Base-by-base conservation (phyloP, 2,797 vertebrate genomes). In the Borostomias antarcticus region DNA sequence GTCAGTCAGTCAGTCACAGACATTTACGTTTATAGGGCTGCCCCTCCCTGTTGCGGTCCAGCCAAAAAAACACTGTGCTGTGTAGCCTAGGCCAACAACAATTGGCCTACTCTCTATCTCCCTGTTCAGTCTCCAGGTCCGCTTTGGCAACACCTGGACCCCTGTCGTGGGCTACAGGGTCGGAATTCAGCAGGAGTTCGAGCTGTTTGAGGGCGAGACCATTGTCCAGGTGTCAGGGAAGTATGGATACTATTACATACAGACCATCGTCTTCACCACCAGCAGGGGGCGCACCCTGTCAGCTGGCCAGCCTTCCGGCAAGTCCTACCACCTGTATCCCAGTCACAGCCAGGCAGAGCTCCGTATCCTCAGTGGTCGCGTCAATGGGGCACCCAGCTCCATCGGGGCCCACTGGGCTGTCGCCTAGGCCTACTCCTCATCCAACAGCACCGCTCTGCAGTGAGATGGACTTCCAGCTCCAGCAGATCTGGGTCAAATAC, bases 291-390 rank as follows among this genome's bases (percentile, higher is more conserved):
- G 79, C 30, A 19, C n/a, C 0, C 37, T 86, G 56, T 0, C 0
- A 0, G 73, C 25, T 0, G 85, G 85, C 0, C 64, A 70, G 53
- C 64, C 73, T 0, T 0, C 2, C 0, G 78, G 76, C 2, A 0
- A 0, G 0, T 69, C 73, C 40, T 86, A 81, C 68, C 80, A 83
- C 75, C 74, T 82, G 81, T 86, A 81, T 4, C 37, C 75, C 0
- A 1, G 0, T 1, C 25, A 53, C 66, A 2, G 0, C 0, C 10
- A 53, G 1, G 72, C 69, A 0, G 75, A 85, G 78, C 79, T 86
- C 25, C 17, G 58, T 45, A 51, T 77, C 57, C 7, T 86, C 54
- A 83, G 74, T 0, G 76, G 78, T 0, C 29, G 52, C 0, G 0
- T 4, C 1, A 19, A 58, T 0, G 30, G n/a, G n/a, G n/a, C n/a